Evolutionary conservation across 2,888 invertebrate genomes (phyloP), one percentile per base, ranked within the genome.

Genomic region (Electrophaes corylata): DNA sequence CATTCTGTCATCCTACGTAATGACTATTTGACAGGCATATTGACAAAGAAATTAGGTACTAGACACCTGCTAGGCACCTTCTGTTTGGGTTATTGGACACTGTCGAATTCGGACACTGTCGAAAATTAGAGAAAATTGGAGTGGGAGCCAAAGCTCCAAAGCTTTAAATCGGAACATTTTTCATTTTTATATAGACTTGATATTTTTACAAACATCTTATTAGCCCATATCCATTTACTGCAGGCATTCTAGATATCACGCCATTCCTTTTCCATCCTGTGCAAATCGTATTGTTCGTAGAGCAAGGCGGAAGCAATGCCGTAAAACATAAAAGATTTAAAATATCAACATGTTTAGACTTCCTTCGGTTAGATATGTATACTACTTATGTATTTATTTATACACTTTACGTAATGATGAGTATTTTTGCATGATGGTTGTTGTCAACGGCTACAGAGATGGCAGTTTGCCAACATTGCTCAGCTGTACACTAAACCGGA

Each of bases 391-490:
- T 35, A 5, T 26, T 47, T 35, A 47, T 41, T 31, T 39, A 48
- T 35, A 45, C 26, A 60, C 39, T 62, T 58, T 57, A 60, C 62
- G 62, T 62, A 64, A 59, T 57, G 45, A 60, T 39, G 47, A 52
- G 47, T 57, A 58, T 65, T 66, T 66, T 62, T 63, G 56, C 53
- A 62, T 64, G 61, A 57, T 62, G 56, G 57, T 58, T 62, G 69
- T 70, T 72, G 68, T 76, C 73, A 73, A 73, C 72, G 50, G 37
- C 66, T 65, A 68, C 40, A 53, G 45, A 57, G 41, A 65, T 82
- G 83, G 83, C 77, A 58, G 20, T 29, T 37, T 50, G 79, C 83
- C 83, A 80, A 71, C 62, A 69, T 64, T 65, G 60, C 66, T 66
- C 54, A 64, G 64, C 61, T 60, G 58, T 61, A 64, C 57, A 65